Percentiles rank a stretch among this genome's conserved stretches.
phyloP scores from a whole-genome alignment of 2,797 vertebrate genomes.

The Pipistrellus pipistrellus region DNA sequence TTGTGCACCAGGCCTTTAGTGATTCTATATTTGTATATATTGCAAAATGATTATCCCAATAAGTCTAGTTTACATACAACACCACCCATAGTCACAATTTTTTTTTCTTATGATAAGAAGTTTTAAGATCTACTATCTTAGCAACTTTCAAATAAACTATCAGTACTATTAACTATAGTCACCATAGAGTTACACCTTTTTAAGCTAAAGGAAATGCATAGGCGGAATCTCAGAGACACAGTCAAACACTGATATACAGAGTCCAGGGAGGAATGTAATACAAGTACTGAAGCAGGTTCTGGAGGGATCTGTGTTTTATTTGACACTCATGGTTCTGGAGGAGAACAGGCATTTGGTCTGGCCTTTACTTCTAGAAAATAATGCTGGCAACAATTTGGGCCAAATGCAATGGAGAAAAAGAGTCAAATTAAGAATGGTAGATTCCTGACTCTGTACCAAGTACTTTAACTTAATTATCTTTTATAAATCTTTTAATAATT shows the following conservation, averaged over 20 bases:
- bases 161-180: background rate
- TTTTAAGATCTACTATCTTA: background rate
- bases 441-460: background rate
- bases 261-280: no score
- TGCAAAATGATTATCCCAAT: background rate
- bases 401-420: conserved; percentile 16
- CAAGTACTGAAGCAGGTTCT: background rate
- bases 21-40: background rate
- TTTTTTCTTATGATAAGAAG: background rate
- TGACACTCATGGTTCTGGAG: background rate
- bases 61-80: background rate
- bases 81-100: background rate
- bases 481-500: conserved; percentile 29
- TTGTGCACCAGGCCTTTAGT: background rate
- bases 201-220: background rate
- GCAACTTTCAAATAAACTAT: background rate
- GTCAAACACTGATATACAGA: background rate
- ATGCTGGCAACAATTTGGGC: conserved; percentile 10
- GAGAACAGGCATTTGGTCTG: background rate
- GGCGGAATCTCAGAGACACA: background rate
- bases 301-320: background rate
- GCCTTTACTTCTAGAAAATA: conserved; percentile 14
- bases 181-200: background rate
- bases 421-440: conserved; percentile 45
- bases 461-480: conserved; percentile 2